Base-by-base conservation (phyloP, 2,888 invertebrate species). In the Rutpela maculata region DNA sequence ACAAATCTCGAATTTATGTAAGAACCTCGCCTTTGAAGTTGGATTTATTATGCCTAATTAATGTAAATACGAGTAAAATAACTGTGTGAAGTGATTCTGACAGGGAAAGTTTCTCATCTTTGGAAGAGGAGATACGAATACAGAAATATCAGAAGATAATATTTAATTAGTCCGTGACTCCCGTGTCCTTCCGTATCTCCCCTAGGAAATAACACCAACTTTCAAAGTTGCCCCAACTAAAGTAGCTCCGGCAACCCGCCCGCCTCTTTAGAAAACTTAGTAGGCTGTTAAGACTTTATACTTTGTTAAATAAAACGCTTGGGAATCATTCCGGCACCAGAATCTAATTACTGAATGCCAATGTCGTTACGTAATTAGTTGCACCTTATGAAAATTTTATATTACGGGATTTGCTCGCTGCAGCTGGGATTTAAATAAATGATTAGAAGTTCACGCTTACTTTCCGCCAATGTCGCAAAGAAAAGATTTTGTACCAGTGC, bases 321-420 rank as follows among this genome's bases (percentile, higher is more conserved):
- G 81, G 76, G 79, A 80, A 75, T 78, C 66, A 72, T 76, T 74
- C 80, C 74, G 31, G 57, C 75, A 62, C 74, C 77, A 76, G 75
- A 81, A 82, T 80, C 81, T 81, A 81, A 84, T 83, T 79, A 80
- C 74, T 62, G 65, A 76, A 76, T 77, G 71, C 65, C 77, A 74
- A 79, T 74, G 76, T 79, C 78, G 66, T 74, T 67, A 66, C 59
- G 50, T 76, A 78, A 74, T 68, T 70, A 65, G 72, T 73, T 75
- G 77, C 60, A 67, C 22, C 57, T 68, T 70, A 68, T 70, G 66
- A 74, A 77, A 74, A 77, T 71, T 79, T 75, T 31, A 74, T 77
- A 69, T 69, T 19, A 7, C 72, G 56, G 35, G 38, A 31, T 7
- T 31, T 43, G 22, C 12, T 35, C 69, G 15, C 67, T 76, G 74